A percentile compares a stretch with the other conserved stretches of the same genome.
These are phyloP conservation scores for Drosophila mayaguana DNA, from an alignment of 2,888 invertebrate species.

Conservation along the genomic window DNA sequence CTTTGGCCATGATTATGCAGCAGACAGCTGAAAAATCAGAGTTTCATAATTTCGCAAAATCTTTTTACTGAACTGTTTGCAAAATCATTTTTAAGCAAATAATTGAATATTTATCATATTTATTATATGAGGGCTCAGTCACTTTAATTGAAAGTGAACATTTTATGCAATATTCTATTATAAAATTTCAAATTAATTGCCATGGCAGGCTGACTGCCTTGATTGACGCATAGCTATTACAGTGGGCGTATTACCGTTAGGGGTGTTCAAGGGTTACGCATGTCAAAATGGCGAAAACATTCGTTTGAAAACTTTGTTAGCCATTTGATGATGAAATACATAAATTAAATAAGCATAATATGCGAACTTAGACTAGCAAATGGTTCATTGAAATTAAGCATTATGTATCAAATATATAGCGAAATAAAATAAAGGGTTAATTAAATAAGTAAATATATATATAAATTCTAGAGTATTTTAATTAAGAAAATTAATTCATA, in stretches of 20 bases:
- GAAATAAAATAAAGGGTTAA: no score
- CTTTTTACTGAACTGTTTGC: conserved; percentile 1
- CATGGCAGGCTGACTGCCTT: background rate
- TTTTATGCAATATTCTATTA: background rate
- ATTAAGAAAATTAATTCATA: no score
- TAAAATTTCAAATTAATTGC: background rate
- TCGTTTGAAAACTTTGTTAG: background rate
- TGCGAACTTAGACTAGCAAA: no score
- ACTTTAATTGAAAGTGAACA: conserved; percentile 3
- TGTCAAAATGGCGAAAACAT: background rate
- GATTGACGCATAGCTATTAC: background rate
- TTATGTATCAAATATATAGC: no score
- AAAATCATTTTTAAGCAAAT: background rate
- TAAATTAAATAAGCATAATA: no score
- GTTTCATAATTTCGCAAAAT: background rate
- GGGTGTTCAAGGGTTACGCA: background rate
- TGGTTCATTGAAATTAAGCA: no score
- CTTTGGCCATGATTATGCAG: conserved; percentile 6
- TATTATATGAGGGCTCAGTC: background rate
- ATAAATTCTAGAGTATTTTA: no score
- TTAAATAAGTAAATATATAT: no score
- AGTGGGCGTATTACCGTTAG: background rate
- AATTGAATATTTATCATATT: conserved; percentile 6
- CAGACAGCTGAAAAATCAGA: conserved; percentile 20
- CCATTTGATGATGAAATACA: no score